Percentiles rank a stretch among this genome's conserved stretches.
phyloP scores from a whole-genome alignment of 1,140 invertebrate genomes.

The Goniozus legneri region DNA sequence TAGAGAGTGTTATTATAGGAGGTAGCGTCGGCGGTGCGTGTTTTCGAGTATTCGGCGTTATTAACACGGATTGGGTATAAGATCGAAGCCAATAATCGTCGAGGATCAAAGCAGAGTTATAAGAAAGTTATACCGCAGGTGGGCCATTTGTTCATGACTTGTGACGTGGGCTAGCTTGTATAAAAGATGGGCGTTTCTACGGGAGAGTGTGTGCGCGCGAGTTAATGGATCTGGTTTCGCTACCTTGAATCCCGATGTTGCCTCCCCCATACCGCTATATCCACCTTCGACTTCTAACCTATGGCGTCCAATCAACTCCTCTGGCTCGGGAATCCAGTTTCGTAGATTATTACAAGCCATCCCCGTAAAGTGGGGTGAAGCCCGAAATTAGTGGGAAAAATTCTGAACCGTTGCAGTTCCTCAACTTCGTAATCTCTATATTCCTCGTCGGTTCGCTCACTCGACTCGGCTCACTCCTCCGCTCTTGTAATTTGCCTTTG shows the following conservation, averaged over 20 bases:
- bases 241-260: conserved; percentile 14
- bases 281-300: conserved; percentile 16
- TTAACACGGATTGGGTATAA: too few relatives aligned
- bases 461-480: conserved; percentile 3
- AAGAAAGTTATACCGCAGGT: too few relatives aligned
- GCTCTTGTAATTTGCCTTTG: background rate
- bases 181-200: conserved; percentile 24
- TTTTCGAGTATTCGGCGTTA: too few relatives aligned
- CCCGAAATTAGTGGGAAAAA: conserved; percentile 6
- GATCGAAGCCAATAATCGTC: too few relatives aligned
- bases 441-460: background rate
- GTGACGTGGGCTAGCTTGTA: too few relatives aligned
- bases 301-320: conserved; percentile 21
- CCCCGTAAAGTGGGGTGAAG: conserved; percentile 7
- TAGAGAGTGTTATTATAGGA: too few relatives aligned
- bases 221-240: conserved; percentile 30
- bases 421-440: background rate
- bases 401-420: background rate
- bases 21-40: too few relatives aligned
- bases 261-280: conserved; percentile 4
- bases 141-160: conserved; percentile 10
- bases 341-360: conserved; percentile 16
- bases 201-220: too few relatives aligned
- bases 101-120: too few relatives aligned
- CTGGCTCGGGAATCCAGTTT: too few relatives aligned